These are phyloP conservation scores for Amphiprion clarkii DNA, from an alignment of 2,797 vertebrate species.

Conservation along the genomic window DNA sequence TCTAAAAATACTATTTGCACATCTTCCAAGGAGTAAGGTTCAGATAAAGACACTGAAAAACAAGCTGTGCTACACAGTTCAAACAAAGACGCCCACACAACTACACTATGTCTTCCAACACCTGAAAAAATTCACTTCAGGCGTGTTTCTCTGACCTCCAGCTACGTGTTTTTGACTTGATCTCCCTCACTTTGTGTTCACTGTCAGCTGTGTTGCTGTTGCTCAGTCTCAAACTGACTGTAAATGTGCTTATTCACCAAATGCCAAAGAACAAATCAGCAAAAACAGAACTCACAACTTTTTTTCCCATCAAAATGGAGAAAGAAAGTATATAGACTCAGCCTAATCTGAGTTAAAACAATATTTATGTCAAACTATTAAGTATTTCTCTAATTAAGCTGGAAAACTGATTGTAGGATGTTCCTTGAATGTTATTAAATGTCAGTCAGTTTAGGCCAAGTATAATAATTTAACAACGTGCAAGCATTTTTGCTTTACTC, in stretches of 20 bases:
- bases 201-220: background rate
- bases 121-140: slow-evolving; percentile 1
- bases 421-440: background rate
- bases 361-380: too few relatives aligned
- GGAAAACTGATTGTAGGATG: background rate
- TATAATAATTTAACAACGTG: background rate
- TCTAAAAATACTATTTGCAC: too few relatives aligned
- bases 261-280: background rate
- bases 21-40: background rate
- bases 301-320: background rate
- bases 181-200: background rate
- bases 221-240: background rate
- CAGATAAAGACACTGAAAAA: background rate
- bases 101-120: background rate
- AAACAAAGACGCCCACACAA: background rate
- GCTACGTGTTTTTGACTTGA: background rate
- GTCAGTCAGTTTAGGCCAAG: background rate
- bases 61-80: background rate
- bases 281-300: background rate
- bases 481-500: slow-evolving; percentile 2
- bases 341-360: too few relatives aligned
- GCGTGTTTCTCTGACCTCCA: background rate
- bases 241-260: background rate
- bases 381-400: background rate
- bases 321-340: too few relatives aligned